Base-by-base conservation (phyloP, 2,797 vertebrate species). In the Alcedo atthis region DNA sequence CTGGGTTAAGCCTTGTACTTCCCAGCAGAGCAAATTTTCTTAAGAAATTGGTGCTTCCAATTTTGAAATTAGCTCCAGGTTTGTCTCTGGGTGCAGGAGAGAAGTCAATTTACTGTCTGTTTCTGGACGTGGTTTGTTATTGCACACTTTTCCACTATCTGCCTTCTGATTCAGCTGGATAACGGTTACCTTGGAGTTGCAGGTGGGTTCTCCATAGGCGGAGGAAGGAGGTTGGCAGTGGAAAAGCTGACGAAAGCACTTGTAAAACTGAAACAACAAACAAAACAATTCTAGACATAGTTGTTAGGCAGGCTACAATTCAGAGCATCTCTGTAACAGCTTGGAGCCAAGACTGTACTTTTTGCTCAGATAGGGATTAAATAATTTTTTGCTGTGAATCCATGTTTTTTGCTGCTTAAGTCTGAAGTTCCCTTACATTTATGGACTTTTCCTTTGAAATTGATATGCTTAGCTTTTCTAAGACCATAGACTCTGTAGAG, bases 181-280 rank as follows among this genome's bases (percentile, higher is more conserved):
- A 19, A 94, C 91, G 0, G 96, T 98, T 30, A 97, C 98, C 94
- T 98, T 98, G 67, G 96, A 98, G 51, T 96, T 97, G 85, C 96
- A 95, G 6, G 92, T 95, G 37, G 91, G 97, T 85, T 96, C 89
- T 75, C 95, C 90, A 2, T 97, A 97, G 69, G 92, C 77, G 17
- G 71, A 53, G 15, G 95, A 96, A 95, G 94, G 90, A 82, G 79
- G 54, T 7, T 97, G 70, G 53, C 98, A 98, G 80, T 96, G 97
- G 83, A 98, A 98, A 87, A 98, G 95, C 74, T 95, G 96, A 73
- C 98, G 95, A 97, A 99, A 98, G 94, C 98, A 98, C 95, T 97
- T 98, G 97, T 98, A 98, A 97, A 98, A 98, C 98, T 98, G 96
- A 80, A 94, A 92, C 70, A 93, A 88, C 48, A 93, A 49, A 73